Evolutionary conservation across 2,888 invertebrate genomes (phyloP), one percentile per base, ranked within the genome.

Genomic region (Trilocha varians): DNA sequence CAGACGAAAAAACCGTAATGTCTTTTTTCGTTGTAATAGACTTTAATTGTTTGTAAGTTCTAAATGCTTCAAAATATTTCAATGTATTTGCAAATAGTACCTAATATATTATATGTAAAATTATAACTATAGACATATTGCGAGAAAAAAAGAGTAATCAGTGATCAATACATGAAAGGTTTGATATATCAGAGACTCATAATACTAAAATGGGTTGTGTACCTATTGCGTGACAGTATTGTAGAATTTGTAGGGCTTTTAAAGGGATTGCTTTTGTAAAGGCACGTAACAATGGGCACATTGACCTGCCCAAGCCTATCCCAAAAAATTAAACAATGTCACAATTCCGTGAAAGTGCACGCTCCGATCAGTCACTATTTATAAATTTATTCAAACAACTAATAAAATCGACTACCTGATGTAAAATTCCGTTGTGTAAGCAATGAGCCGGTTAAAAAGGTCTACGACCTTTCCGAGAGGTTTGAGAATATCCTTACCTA

Each of bases 251-350:
- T 66, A 62, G 67, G 57, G 62, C 54, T 53, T 49, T 48, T 47
- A 53, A 58, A 64, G 66, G 68, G 62, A 52, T 52, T 49, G 54
- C 71, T 59, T 73, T 79, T 78, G 75, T 78, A 46, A 51, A 52
- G 50, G 49, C 38, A 52, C 49, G 47, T 57, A 63, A 66, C 66
- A 72, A 72, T 71, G 58, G 61, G 56, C 48, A 70, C 70, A 70
- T 74, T 70, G 55, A 56, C 51, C 45, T 55, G 59, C 65, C 68
- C 69, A 62, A 62, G 59, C 69, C 70, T 53, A 70, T 64, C 73
- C 74, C 69, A 70, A 55, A 54, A 59, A 61, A 57, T 56, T 64
- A 65, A 70, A 77, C 71, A 71, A 74, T 66, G 53, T 48, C 40
- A 51, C 51, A 53, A 48, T 50, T 57, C 53, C 57, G 56, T 58